Percentiles rank a stretch among this genome's conserved stretches.
Evolutionary conservation across 2,888 invertebrate genomes (phyloP).

Genomic region (Scelioninae gen. 1): DNA sequence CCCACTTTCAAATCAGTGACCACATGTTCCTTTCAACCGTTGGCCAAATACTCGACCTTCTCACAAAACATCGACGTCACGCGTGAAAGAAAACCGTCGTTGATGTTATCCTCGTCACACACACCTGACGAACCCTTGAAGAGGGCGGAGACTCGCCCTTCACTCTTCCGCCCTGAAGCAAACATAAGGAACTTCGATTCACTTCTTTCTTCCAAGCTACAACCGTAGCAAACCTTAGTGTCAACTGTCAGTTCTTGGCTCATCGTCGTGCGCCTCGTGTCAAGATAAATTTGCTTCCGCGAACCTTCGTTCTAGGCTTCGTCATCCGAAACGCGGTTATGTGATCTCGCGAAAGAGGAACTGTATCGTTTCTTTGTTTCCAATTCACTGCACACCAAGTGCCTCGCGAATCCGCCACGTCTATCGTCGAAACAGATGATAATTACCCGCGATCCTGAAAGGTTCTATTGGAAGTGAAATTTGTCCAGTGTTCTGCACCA

Average conservation of each 20-base stretch:
- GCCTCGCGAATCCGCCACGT: not conserved
- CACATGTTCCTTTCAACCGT: slow-evolving; percentile 39
- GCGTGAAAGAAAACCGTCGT: slow-evolving; percentile 58
- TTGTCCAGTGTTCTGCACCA: too few species aligned
- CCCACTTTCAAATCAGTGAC: slow-evolving; percentile 7
- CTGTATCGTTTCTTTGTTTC: slow-evolving; percentile 47
- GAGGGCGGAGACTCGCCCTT: slow-evolving; percentile 75
- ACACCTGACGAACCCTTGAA: slow-evolving; percentile 49
- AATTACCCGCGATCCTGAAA: too few species aligned
- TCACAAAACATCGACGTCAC: slow-evolving; percentile 29
- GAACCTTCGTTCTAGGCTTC: slow-evolving; percentile 48
- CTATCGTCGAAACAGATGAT: not conserved
- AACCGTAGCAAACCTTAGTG: slow-evolving; percentile 72
- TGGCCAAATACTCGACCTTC: slow-evolving; percentile 41
- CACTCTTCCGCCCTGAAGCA: slow-evolving; percentile 74
- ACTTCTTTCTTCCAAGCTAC: slow-evolving; percentile 74
- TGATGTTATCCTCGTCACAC: slow-evolving; percentile 47
- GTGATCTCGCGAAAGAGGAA: slow-evolving; percentile 41
- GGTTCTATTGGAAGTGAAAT: not conserved
- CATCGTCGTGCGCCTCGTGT: slow-evolving; percentile 72
- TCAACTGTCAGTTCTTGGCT: slow-evolving; percentile 73
- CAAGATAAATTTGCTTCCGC: slow-evolving; percentile 35
- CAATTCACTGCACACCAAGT: slow-evolving; percentile 25
- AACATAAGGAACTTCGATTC: slow-evolving; percentile 73
- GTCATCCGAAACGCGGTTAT: slow-evolving; percentile 71